A percentile compares a stretch with the other conserved stretches of the same genome.
Conservation (phyloP, 2,113 vertebrate species). For the Notarius quadriscutis region DNA sequence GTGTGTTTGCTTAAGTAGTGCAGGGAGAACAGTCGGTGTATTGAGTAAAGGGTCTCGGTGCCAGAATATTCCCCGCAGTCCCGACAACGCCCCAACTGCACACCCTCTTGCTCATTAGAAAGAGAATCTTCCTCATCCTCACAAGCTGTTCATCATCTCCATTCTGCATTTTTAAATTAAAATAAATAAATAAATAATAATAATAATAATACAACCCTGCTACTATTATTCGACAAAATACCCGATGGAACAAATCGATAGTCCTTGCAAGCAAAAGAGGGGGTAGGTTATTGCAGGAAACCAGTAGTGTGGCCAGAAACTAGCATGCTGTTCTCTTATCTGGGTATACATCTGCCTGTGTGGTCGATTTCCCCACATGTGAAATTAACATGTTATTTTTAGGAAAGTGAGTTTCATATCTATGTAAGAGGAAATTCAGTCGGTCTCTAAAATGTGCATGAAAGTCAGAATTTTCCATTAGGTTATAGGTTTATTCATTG, state of each 20-base stretch:
- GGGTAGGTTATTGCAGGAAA: constrained; percentile 4
- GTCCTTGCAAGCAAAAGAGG: not conserved
- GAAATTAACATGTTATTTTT: not conserved
- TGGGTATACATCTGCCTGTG: not conserved
- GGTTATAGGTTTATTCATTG: not conserved
- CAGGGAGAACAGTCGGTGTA: constrained; percentile 11
- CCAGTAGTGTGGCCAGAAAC: not conserved
- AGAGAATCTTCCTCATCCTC: not conserved
- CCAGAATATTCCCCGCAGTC: constrained; percentile 34
- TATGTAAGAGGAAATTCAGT: not conserved
- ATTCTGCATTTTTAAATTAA: not conserved
- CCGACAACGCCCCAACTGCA: not conserved
- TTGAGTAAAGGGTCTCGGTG: constrained; percentile 9
- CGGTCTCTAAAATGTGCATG: not conserved
- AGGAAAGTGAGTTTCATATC: not conserved
- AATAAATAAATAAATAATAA: not conserved
- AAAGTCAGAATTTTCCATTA: not conserved
- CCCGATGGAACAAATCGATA: not conserved
- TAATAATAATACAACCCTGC: not conserved
- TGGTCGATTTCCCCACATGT: not conserved
- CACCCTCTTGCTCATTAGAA: not conserved
- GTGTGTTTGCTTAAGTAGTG: constrained; percentile 10
- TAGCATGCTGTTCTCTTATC: not conserved
- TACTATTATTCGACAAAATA: not conserved
- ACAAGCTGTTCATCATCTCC: not conserved